Percentiles rank a stretch among this genome's conserved stretches.
These are phyloP conservation scores for Bradysia coprophila DNA, from an alignment of 1,140 invertebrate genomes.

Conservation along the genomic window DNA sequence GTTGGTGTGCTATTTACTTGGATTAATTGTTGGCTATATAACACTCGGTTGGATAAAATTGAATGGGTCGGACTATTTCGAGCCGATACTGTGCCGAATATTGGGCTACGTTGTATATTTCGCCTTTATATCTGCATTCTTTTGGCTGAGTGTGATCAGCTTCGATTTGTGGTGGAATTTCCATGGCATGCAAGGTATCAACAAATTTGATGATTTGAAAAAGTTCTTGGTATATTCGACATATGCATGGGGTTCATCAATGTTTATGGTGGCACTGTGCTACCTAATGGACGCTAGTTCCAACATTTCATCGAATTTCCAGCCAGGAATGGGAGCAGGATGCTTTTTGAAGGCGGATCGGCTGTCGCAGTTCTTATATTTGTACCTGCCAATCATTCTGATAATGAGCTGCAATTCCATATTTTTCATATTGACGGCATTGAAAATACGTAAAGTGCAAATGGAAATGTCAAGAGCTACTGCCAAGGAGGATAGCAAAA, in stretches of 20 bases:
- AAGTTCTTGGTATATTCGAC: slow-evolving; percentile 46
- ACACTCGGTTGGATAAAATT: slow-evolving; percentile 34
- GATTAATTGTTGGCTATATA: slow-evolving; percentile 38
- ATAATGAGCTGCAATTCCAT: slow-evolving; percentile 48
- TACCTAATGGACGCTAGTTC: slow-evolving; percentile 27
- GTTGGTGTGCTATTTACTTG: slow-evolving; percentile 48
- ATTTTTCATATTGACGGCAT: slow-evolving; percentile 50
- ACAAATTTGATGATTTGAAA: slow-evolving; percentile 24
- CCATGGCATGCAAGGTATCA: slow-evolving; percentile 30
- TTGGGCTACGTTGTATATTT: slow-evolving; percentile 46
- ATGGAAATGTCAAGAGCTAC: slow-evolving; percentile 36
- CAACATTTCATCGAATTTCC: slow-evolving; percentile 20
- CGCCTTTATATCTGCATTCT: slow-evolving; percentile 53
- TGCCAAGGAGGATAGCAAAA: slow-evolving; percentile 33
- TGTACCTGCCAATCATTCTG: slow-evolving; percentile 50
- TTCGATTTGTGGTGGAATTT: slow-evolving; percentile 59
- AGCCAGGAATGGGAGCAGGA: slow-evolving; percentile 31
- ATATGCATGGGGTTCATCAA: slow-evolving; percentile 49
- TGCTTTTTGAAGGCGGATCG: slow-evolving; percentile 22
- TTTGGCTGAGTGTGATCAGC: slow-evolving; percentile 62
- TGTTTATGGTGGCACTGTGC: slow-evolving; percentile 24
- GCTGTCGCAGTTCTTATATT: slow-evolving; percentile 42
- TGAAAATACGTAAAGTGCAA: slow-evolving; percentile 40
- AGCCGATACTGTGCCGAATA: slow-evolving; percentile 1
- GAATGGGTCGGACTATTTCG: background rate